Conservation (phyloP, 2,113 vertebrate genomes). For the Reinhardtius hippoglossoides region DNA sequence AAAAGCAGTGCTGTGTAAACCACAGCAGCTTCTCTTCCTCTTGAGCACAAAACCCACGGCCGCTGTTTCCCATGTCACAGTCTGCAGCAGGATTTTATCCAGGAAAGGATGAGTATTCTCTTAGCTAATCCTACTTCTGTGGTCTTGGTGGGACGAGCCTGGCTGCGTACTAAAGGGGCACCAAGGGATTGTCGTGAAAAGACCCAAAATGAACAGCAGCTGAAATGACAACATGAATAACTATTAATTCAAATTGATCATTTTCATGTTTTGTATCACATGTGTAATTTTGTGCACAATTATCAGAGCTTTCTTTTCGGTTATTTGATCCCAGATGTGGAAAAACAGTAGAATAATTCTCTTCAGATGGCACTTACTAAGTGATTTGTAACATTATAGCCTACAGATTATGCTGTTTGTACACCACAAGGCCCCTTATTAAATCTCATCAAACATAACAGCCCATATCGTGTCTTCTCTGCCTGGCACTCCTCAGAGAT, state of each 20-base stretch:
- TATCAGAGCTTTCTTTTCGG: constrained; percentile 15
- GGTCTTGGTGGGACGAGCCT: constrained; percentile 56
- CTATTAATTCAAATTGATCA: constrained; percentile 27
- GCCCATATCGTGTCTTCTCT: constrained; percentile 73
- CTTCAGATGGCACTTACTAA: constrained; percentile 55
- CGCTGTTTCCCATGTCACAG: constrained; percentile 67
- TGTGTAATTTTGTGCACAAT: constrained; percentile 23
- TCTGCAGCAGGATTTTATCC: constrained; percentile 73
- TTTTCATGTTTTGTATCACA: constrained; percentile 22
- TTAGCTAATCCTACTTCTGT: constrained; percentile 69
- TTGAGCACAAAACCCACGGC: constrained; percentile 69
- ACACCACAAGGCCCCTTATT: constrained; percentile 65
- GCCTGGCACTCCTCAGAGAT: constrained; percentile 67
- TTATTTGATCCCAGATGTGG: constrained; percentile 45
- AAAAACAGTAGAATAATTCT: constrained; percentile 43
- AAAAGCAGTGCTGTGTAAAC: constrained; percentile 78
- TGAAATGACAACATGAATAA: constrained; percentile 23
- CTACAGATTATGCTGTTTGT: constrained; percentile 68
- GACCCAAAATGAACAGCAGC: constrained; percentile 33
- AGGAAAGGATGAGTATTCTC: constrained; percentile 77
- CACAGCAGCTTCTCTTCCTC: constrained; percentile 75
- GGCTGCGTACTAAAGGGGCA: constrained; percentile 42
- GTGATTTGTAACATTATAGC: constrained; percentile 73
- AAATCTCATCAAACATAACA: constrained; percentile 78
- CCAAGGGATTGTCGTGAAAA: constrained; percentile 30